Conservation (phyloP, 2,888 invertebrate species). For the Craniophora ligustri region DNA sequence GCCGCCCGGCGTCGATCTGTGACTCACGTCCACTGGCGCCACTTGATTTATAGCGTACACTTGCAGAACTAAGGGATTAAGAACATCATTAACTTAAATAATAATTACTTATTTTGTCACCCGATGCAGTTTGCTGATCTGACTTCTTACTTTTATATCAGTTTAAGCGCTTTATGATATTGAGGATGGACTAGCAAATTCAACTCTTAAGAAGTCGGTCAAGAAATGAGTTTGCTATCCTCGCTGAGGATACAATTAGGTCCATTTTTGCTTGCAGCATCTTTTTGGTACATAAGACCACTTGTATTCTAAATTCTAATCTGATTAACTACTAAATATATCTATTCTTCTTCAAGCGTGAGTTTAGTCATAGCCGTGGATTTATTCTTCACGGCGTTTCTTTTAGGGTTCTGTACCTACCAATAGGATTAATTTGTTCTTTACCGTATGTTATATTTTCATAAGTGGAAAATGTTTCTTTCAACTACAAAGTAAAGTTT, state of each 20-base stretch:
- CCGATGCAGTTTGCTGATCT: conserved; percentile 17
- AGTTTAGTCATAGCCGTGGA: too few relatives aligned
- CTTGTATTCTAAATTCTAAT: too few relatives aligned
- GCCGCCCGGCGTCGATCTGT: conserved; percentile 66
- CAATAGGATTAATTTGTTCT: too few relatives aligned
- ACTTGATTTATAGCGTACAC: conserved; percentile 75
- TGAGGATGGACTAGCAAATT: not conserved
- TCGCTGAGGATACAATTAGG: not conserved
- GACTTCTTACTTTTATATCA: conserved; percentile 26
- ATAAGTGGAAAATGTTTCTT: too few relatives aligned
- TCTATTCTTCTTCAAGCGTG: too few relatives aligned
- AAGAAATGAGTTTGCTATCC: not conserved
- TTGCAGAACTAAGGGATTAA: conserved; percentile 65
- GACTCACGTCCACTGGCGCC: conserved; percentile 81
- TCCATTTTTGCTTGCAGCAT: not conserved
- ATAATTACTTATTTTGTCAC: conserved; percentile 56
- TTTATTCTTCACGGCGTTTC: too few relatives aligned
- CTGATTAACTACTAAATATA: too few relatives aligned
- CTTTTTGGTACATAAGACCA: too few relatives aligned
- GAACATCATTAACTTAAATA: conserved; percentile 56
- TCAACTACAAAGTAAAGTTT: too few relatives aligned
- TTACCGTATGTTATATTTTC: too few relatives aligned
- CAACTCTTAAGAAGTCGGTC: not conserved
- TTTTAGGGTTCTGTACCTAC: too few relatives aligned
- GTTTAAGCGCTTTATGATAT: not conserved